Base-by-base conservation (phyloP, 2,113 vertebrate genomes). In the Thamnophis sirtalis region DNA sequence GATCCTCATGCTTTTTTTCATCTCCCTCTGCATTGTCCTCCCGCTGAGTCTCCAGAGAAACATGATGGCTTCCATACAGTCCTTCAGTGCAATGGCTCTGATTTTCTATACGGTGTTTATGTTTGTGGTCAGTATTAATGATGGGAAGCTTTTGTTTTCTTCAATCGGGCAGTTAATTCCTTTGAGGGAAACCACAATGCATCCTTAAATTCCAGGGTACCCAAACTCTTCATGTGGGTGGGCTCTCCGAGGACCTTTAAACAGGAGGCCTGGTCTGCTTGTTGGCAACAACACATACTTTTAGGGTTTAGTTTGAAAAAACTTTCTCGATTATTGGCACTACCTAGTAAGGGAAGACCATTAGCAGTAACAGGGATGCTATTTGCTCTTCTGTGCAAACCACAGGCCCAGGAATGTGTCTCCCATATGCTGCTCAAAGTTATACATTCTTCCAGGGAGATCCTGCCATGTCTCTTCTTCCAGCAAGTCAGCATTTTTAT, bases 11-110 rank as follows among this genome's bases (percentile, higher is more conserved):
- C 98, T 99, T 93, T 97, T 99, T 0, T 94, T 94, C 0, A 99
- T 99, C 89, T 99, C 99, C 0, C 94, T 99, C 92, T 98, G 98
- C 95, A 98, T 99, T 0, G 99, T 99, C 8, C 98, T 99, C 8
- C 99, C 99, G 0, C 95, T 99, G 92, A 99, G 99, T 96, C 98
- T 99, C 91, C 99, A 99, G 98, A 98, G 99, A 95, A 99, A 99
- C 98, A 98, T 99, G 98, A 99, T 99, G 99, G 98, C 98, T 91
- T 99, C 99, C 96, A 98, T 99, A 55, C 99, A 99, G 98, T 99
- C 99, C 24, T 99, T 99, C 97, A 99, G 99, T 0, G 99, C 99
- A 92, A 99, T 99, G 98, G 99, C 99, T 0, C 98, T 99, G 84
- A 97, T 99, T 90, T 99, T 99, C 94, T 99, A 99, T 96, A 98